These are phyloP conservation scores for Magallana gigas DNA, from an alignment of 1,140 invertebrate species.

Conservation along the genomic window DNA sequence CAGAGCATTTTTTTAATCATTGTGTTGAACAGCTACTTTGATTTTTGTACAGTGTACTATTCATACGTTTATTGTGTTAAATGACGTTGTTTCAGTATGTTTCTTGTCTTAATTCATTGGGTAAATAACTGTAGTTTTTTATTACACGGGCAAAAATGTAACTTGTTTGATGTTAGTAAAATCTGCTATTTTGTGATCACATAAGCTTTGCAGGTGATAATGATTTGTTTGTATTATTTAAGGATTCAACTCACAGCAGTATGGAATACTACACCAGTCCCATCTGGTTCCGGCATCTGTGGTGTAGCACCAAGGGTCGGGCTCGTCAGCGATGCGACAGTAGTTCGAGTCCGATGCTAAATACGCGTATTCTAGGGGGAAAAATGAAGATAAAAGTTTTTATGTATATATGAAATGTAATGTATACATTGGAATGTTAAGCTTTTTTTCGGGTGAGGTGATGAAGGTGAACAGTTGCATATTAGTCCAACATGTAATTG, in stretches of 20 bases:
- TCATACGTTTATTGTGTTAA: too few relatives aligned
- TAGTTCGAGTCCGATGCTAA: constrained; percentile 11
- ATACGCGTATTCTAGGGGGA: neutral
- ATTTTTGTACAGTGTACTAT: too few relatives aligned
- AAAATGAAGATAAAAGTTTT: neutral
- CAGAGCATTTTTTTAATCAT: too few relatives aligned
- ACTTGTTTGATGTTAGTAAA: too few relatives aligned
- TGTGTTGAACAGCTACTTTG: too few relatives aligned
- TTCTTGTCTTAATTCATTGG: too few relatives aligned
- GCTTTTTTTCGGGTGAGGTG: neutral
- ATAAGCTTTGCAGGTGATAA: neutral
- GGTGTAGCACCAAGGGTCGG: constrained; percentile 40
- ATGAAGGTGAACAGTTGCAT: neutral
- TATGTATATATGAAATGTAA: neutral
- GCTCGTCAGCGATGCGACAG: constrained; percentile 38
- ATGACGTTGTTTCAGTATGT: too few relatives aligned
- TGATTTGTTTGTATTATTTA: too few relatives aligned
- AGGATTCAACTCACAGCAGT: constrained; percentile 14
- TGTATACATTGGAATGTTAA: neutral
- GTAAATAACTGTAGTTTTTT: neutral
- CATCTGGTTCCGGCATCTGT: neutral
- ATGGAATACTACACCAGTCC: constrained; percentile 20
- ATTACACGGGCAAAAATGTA: neutral
- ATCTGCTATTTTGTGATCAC: too few relatives aligned
- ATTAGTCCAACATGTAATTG: neutral